phyloP scores from a whole-genome alignment of 2,797 vertebrate genomes.

The Glossophaga mutica region DNA sequence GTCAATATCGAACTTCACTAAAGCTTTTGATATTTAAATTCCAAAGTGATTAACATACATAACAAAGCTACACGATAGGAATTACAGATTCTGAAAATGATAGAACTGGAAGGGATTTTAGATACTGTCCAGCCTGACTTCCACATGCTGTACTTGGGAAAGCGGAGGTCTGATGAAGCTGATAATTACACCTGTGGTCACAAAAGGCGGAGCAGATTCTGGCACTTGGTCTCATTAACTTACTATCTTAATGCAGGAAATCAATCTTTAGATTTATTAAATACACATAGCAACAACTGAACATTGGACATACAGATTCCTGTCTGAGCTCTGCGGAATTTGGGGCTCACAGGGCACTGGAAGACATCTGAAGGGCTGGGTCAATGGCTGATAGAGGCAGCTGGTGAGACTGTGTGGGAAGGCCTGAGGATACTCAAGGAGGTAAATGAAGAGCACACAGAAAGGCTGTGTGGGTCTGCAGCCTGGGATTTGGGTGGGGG shows the following conservation, averaged over 20 bases:
- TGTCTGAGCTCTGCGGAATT: neutral
- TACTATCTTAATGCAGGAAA: neutral
- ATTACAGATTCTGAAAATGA: neutral
- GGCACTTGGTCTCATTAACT: neutral
- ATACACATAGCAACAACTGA: neutral
- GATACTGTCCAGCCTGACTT: neutral
- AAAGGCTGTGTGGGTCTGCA: neutral
- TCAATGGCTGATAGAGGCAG: neutral
- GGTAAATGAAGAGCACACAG: neutral
- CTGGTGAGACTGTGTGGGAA: neutral
- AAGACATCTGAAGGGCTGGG: neutral
- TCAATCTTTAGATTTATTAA: neutral
- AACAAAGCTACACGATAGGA: neutral
- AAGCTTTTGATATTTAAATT: constrained; percentile 6
- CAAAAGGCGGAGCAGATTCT: neutral
- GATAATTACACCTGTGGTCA: neutral
- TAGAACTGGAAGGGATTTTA: neutral
- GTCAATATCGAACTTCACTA: neutral
- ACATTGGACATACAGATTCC: neutral
- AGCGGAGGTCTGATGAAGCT: neutral
- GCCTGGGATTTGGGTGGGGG: neutral
- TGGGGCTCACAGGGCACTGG: neutral
- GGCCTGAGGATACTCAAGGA: neutral
- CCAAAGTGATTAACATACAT: neutral
- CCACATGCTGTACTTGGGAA: neutral